These are phyloP conservation scores for Micoletzkya japonica DNA, from an alignment of 2,888 invertebrate species.

Conservation along the genomic window DNA sequence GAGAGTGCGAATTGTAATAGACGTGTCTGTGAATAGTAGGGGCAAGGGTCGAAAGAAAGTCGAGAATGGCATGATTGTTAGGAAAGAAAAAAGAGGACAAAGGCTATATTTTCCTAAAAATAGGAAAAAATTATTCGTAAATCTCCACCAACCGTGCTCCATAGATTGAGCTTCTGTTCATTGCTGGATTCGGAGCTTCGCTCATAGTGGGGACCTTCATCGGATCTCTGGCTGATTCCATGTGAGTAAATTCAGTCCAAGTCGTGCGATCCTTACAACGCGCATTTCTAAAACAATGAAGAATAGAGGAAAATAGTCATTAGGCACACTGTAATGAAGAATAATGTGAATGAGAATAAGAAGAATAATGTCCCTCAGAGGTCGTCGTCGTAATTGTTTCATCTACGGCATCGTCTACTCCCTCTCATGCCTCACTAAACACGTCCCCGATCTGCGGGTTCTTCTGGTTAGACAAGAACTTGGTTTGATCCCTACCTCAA, in stretches of 20 bases:
- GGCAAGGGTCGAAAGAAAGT: too few relatives aligned
- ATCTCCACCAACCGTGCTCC: too few relatives aligned
- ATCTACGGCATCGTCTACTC: conserved; percentile 68
- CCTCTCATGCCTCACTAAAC: conserved; percentile 68
- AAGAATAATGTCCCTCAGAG: conserved; percentile 63
- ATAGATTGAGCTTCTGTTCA: conserved; percentile 67
- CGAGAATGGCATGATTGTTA: too few relatives aligned
- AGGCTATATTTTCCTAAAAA: too few relatives aligned
- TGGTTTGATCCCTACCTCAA: background rate
- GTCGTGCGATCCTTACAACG: background rate
- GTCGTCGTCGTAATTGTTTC: conserved; percentile 67
- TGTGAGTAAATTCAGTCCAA: conserved; percentile 63
- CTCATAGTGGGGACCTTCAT: conserved; percentile 69
- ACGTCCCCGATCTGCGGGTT: conserved; percentile 67
- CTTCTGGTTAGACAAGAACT: conserved; percentile 64
- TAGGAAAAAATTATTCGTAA: too few relatives aligned
- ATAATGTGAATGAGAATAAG: background rate
- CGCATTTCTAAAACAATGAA: background rate
- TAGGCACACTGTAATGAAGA: background rate
- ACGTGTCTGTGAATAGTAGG: too few relatives aligned
- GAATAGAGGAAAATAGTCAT: background rate
- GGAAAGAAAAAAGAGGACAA: too few relatives aligned
- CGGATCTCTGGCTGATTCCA: conserved; percentile 69
- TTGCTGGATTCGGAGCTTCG: conserved; percentile 69
- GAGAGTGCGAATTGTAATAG: too few relatives aligned